Evolutionary conservation across 2,888 invertebrate species (phyloP).

Genomic region (Bruchidius siliquastri): DNA sequence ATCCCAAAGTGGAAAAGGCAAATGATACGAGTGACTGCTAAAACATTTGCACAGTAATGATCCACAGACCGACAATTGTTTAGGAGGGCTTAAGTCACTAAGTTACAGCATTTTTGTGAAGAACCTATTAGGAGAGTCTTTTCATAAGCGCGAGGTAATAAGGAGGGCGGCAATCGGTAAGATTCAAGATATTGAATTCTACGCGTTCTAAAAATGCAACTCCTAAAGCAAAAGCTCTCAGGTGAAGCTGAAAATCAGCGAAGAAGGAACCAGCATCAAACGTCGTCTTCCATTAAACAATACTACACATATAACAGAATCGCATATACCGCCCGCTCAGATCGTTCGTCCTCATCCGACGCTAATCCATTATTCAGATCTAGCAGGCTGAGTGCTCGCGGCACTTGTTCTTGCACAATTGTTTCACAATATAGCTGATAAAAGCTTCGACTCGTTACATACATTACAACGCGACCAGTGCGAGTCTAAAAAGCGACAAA

Average conservation of each 20-base stretch:
- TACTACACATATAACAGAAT: neutral
- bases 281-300: neutral
- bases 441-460: slow-evolving; percentile 12
- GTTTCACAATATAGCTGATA: slow-evolving; percentile 12
- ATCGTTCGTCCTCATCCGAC: neutral
- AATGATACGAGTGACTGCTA: too few species aligned
- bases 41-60: too few species aligned
- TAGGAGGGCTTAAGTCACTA: too few species aligned
- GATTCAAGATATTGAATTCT: too few species aligned
- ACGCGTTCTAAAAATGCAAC: neutral
- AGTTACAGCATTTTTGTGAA: too few species aligned
- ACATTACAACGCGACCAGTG: slow-evolving; percentile 10
- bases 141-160: too few species aligned
- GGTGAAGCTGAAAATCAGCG: neutral
- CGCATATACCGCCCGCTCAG: neutral
- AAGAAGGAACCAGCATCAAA: neutral
- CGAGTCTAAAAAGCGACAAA: slow-evolving; percentile 10
- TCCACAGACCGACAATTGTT: too few species aligned
- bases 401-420: slow-evolving; percentile 3
- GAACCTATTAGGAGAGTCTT: too few species aligned
- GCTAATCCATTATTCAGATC: neutral
- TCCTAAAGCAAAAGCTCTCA: neutral
- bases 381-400: neutral
- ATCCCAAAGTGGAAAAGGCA: too few species aligned
- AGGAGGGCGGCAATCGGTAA: too few species aligned